These are phyloP conservation scores for Schizopygopsis pylzovi DNA, from an alignment of 2,797 vertebrate species.

Conservation along the genomic window DNA sequence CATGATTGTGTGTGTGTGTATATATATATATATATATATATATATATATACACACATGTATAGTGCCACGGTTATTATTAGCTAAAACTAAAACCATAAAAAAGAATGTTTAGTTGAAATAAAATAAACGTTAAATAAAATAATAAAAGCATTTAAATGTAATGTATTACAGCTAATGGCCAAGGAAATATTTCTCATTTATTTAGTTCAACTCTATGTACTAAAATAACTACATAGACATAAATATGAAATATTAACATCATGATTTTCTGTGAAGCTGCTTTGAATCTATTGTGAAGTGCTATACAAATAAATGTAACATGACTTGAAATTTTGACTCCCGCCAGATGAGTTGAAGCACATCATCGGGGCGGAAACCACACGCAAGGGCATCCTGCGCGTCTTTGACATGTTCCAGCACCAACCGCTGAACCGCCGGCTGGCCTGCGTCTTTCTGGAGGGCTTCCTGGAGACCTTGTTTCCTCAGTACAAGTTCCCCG, in stretches of 20 bases:
- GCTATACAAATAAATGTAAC: neutral
- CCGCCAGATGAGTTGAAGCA: constrained; percentile 96
- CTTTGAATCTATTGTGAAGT: neutral
- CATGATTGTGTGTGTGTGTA: too few species aligned
- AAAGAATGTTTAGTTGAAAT: neutral
- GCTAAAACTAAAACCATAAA: neutral
- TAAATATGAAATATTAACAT: too few species aligned
- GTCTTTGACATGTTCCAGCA: constrained; percentile 99
- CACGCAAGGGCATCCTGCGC: constrained; percentile 95
- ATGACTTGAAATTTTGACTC: neutral
- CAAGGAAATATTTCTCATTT: too few species aligned
- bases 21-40: too few species aligned
- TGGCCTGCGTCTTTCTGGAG: constrained; percentile 96
- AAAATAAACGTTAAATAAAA: neutral
- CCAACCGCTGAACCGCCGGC: constrained; percentile 94
- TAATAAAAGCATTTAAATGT: too few species aligned
- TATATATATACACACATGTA: too few species aligned
- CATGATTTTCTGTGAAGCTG: neutral
- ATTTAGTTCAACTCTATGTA: too few species aligned
- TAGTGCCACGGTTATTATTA: neutral
- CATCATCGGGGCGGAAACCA: constrained; percentile 98
- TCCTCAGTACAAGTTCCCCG: constrained; percentile 95
- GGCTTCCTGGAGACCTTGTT: constrained; percentile 98
- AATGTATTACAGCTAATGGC: too few species aligned
- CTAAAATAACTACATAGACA: too few species aligned